phyloP scores from a whole-genome alignment of 2,113 vertebrate genomes.

The Chaetura pelagica region DNA sequence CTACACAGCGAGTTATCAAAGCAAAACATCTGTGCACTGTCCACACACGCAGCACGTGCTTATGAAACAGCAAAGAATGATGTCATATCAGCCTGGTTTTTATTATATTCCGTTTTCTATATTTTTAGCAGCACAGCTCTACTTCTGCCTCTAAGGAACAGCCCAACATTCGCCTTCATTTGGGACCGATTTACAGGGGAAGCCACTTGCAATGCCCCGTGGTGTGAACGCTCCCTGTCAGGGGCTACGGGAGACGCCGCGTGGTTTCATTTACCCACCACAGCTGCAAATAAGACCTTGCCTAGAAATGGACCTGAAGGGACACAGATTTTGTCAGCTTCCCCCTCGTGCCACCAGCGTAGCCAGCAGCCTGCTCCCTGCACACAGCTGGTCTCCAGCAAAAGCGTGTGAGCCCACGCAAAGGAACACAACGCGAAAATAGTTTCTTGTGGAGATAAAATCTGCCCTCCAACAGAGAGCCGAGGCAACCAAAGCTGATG shows the following conservation, averaged over 20 bases:
- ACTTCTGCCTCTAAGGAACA: background rate
- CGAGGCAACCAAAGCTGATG: background rate
- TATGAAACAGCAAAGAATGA: slow-evolving; percentile 34
- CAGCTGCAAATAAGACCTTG: background rate
- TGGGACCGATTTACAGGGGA: background rate
- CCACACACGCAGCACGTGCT: background rate
- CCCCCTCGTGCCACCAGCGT: background rate
- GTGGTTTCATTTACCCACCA: background rate
- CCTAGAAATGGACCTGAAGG: background rate
- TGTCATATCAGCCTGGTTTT: slow-evolving; percentile 52
- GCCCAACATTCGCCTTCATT: background rate
- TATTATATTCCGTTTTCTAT: slow-evolving; percentile 10
- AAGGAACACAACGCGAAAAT: rapidly evolving
- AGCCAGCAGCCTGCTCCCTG: background rate
- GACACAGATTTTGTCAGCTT: background rate
- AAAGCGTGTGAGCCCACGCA: rapidly evolving
- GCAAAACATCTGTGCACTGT: slow-evolving; percentile 25
- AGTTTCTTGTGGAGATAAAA: background rate
- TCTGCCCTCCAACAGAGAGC: background rate
- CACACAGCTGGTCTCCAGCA: background rate
- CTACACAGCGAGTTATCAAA: slow-evolving; percentile 38
- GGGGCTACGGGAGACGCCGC: background rate
- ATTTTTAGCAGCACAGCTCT: background rate
- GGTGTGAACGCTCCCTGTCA: background rate
- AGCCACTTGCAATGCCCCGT: background rate